Percentiles rank a stretch among this genome's conserved stretches.
Conservation (phyloP, 2,113 vertebrate genomes). For the Tenrec ecaudatus region DNA sequence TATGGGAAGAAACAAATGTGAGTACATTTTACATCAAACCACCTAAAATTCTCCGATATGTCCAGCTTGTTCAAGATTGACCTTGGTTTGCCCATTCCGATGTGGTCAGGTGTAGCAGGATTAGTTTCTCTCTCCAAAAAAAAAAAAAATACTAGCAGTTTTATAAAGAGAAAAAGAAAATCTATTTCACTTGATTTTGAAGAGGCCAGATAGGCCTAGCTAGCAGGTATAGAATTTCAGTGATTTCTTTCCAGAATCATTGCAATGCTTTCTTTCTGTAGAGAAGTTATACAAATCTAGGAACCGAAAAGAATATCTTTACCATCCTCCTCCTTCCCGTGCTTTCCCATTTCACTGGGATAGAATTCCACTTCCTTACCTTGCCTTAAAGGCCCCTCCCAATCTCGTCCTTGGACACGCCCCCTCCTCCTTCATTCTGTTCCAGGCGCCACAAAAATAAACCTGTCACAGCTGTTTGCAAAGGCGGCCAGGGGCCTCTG, state of each 20-base stretch:
- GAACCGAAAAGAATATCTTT: background rate
- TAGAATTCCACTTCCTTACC: background rate
- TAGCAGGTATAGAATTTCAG: background rate
- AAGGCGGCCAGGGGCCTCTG: background rate
- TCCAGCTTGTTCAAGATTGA: background rate
- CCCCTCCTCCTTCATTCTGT: background rate
- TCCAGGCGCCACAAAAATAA: background rate
- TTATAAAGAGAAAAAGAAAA: background rate
- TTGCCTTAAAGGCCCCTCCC: background rate
- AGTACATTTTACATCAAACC: background rate
- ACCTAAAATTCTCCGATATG: background rate
- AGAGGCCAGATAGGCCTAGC: background rate
- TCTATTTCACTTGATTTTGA: background rate
- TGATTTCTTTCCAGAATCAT: background rate
- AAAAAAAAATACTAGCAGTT: background rate
- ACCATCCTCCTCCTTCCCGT: background rate
- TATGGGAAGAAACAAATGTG: background rate
- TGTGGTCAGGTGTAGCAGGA: background rate
- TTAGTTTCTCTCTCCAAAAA: background rate
- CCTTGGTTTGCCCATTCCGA: background rate
- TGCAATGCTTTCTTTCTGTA: background rate
- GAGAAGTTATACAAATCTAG: background rate
- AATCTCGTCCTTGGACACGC: background rate
- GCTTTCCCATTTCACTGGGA: background rate
- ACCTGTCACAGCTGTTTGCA: background rate